Conservation (phyloP, 2,113 vertebrate genomes). For the Xiphophorus couchianus region DNA sequence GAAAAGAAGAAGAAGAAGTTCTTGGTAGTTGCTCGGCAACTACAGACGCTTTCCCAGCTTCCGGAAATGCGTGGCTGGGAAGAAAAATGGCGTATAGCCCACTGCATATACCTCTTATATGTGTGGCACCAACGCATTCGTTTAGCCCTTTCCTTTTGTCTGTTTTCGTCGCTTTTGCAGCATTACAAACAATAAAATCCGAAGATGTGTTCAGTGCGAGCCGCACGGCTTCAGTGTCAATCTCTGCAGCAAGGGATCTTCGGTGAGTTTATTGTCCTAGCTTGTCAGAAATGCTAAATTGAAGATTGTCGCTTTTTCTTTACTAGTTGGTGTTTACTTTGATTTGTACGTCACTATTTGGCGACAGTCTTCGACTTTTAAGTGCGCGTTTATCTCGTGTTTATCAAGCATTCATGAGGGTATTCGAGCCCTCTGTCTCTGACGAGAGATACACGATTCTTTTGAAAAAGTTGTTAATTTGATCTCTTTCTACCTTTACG, state of each 20-base stretch:
- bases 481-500: not conserved
- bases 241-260: conserved; percentile 72
- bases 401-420: not conserved
- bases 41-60: conserved; percentile 42
- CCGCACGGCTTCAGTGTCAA: conserved; percentile 38
- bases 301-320: not conserved
- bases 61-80: conserved; percentile 81
- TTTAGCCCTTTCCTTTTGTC: conserved; percentile 8
- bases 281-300: conserved; percentile 27
- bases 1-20: not conserved
- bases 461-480: conserved; percentile 7
- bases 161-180: conserved; percentile 7
- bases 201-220: conserved; percentile 73
- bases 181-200: conserved; percentile 13
- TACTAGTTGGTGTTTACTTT: not conserved
- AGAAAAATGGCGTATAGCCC: conserved; percentile 74
- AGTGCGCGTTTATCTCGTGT: not conserved
- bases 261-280: conserved; percentile 63
- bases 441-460: not conserved
- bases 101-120: not conserved
- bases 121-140: conserved; percentile 3
- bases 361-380: rapidly evolving
- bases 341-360: not conserved
- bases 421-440: not conserved
- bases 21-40: conserved; percentile 76